These are phyloP conservation scores for Tolypeutes matacus DNA, from an alignment of 2,797 vertebrate genomes.

Conservation along the genomic window DNA sequence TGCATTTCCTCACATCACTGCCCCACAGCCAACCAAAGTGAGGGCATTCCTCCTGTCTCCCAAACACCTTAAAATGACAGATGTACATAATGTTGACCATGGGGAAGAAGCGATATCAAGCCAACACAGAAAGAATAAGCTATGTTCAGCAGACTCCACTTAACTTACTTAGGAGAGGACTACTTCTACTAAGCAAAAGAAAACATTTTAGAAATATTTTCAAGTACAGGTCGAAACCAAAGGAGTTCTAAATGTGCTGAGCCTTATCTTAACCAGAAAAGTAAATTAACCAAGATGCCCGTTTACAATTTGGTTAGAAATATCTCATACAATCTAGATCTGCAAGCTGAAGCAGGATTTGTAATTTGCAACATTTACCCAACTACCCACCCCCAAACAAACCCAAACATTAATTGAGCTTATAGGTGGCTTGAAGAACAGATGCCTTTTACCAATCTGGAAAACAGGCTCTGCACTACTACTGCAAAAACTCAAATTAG, in stretches of 20 bases:
- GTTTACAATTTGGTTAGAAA: not conserved
- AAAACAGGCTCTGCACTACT: not conserved
- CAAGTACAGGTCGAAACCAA: not conserved
- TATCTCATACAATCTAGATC: not conserved
- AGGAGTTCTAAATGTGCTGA: not conserved
- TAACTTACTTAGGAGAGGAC: not conserved
- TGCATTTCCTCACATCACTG: not conserved
- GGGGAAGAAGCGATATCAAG: not conserved
- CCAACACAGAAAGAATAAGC: not conserved
- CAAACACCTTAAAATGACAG: constrained; percentile 39
- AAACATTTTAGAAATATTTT: constrained; percentile 31
- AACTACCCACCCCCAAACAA: not conserved
- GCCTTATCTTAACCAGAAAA: constrained; percentile 17
- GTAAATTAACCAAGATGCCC: not conserved
- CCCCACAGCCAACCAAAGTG: not conserved
- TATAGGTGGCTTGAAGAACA: constrained; percentile 24
- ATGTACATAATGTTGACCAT: not conserved
- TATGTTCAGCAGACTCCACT: not conserved
- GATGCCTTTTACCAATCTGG: not conserved
- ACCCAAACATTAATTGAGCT: not conserved
- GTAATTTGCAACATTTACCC: not conserved
- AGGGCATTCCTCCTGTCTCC: not conserved
- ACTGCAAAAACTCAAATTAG: not conserved
- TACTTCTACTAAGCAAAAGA: not conserved
- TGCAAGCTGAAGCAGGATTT: not conserved